phyloP scores from a whole-genome alignment of 2,888 invertebrate genomes.

The Chloroclystis v-ata region DNA sequence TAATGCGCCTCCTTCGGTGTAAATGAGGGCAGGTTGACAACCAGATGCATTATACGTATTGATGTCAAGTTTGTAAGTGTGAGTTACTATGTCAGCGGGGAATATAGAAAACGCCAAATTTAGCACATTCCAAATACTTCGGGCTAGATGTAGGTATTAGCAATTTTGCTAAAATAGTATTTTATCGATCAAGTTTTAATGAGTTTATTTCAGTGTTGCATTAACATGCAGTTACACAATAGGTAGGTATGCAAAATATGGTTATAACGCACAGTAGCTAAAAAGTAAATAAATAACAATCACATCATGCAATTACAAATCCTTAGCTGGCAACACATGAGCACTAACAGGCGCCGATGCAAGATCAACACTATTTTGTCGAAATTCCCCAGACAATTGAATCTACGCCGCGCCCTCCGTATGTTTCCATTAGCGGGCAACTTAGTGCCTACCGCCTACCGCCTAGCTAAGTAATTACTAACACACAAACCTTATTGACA shows the following conservation, averaged over 20 bases:
- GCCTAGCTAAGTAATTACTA: constrained; percentile 2
- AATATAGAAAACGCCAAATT: too few relatives aligned
- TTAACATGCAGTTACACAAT: too few relatives aligned
- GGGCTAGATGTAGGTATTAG: too few relatives aligned
- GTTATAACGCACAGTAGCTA: too few relatives aligned
- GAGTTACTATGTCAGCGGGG: too few relatives aligned
- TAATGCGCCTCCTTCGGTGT: constrained; percentile 16
- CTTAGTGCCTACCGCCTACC: constrained; percentile 5
- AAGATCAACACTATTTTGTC: constrained; percentile 4
- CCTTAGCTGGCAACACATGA: not conserved
- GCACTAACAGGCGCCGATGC: not conserved
- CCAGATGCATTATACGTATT: not conserved
- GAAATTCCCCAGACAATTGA: constrained; percentile 8
- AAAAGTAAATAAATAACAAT: not conserved
- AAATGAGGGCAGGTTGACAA: constrained; percentile 12
- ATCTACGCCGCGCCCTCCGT: not conserved
- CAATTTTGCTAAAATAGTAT: too few relatives aligned
- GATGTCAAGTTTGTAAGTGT: too few relatives aligned
- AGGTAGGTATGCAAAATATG: too few relatives aligned
- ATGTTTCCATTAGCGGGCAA: constrained; percentile 10
- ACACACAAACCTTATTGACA: constrained; percentile 3
- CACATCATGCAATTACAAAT: not conserved
- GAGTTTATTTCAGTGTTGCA: too few relatives aligned
- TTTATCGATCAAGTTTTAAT: too few relatives aligned
- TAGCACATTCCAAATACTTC: too few relatives aligned